Base-by-base conservation (phyloP, 2,113 vertebrate genomes). In the Proterorhinus semilunaris region DNA sequence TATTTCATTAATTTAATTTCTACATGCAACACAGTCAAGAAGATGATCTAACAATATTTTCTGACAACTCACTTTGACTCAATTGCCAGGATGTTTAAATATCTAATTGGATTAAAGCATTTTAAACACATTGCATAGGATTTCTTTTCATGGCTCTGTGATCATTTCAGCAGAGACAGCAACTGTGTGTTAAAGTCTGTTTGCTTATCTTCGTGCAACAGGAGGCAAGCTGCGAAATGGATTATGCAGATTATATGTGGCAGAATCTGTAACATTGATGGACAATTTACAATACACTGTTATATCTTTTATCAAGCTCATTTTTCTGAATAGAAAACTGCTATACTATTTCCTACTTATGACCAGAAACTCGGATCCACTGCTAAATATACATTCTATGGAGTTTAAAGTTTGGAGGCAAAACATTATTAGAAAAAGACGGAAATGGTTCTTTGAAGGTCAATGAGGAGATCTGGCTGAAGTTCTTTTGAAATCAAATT, bases 401-500 rank as follows among this genome's bases (percentile, higher is more conserved):
- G 47, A 21, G 36, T 63, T 42, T 21, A 49, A 71, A 62, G 21
- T 45, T 17, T 45, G 52, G 44, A 64, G 13, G 51, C 42, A 51
- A 16, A 52, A 57, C 10, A 16, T 66, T 11, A 5, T 57, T 63
- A 43, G 3, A 7, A n/a, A 47, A 71, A 27, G 43, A 17, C 50
- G 49, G 36, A 64, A 69, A 43, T 62, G 65, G 70, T 83, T 17
- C 67, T 69, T 12, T 36, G 10, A 57, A 61, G 58, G 76, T 62
- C 49, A 61, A 70, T 78, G 65, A 62, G 21, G 74, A 76, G 50
- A 75, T 74, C 63, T 67, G 50, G 53, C 59, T 84, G 61, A 53
- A 77, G 75, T 59, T 10, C 64, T 85, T 90, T 88, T 80, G 79
- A 86, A 87, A 83, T 63, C 42, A 70, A 81, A 64, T 89, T 89